These are phyloP conservation scores for Hippolais icterina DNA, from an alignment of 2,113 vertebrate genomes.

Conservation along the genomic window DNA sequence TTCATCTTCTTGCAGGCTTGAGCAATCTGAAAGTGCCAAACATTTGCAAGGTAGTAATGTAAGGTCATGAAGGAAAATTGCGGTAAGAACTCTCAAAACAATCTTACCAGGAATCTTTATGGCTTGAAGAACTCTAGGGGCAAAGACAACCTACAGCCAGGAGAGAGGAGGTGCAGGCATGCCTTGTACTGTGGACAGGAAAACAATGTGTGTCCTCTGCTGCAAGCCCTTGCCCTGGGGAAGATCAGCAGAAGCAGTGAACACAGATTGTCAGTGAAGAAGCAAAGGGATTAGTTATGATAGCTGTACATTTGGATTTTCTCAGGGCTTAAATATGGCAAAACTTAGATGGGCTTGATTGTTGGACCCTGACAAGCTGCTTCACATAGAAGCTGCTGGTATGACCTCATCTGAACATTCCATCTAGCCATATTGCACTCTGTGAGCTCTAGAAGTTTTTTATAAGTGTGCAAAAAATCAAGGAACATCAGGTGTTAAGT, in stretches of 20 bases:
- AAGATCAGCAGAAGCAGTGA: not conserved
- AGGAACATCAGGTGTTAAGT: not conserved
- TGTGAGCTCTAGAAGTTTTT: not conserved
- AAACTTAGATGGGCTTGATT: not conserved
- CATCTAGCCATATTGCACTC: not conserved
- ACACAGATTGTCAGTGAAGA: not conserved
- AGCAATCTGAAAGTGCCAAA: not conserved
- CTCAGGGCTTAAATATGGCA: not conserved
- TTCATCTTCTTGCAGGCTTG: not conserved
- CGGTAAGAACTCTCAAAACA: not conserved
- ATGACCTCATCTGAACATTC: not conserved
- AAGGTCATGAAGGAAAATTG: not conserved
- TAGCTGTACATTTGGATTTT: not conserved
- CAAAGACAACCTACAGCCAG: not conserved
- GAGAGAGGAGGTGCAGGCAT: not conserved
- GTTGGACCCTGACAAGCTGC: not conserved
- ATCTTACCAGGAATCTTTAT: not conserved
- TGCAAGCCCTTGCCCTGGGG: not conserved
- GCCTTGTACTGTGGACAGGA: not conserved
- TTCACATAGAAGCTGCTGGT: not conserved
- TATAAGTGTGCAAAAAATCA: not conserved
- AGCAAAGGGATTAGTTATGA: not conserved
- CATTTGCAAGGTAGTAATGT: not conserved
- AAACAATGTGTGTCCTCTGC: not conserved
- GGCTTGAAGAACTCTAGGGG: not conserved